Percentiles rank a stretch among this genome's conserved stretches.
Conservation (phyloP, 2,113 vertebrate genomes). For the Lophius piscatorius region DNA sequence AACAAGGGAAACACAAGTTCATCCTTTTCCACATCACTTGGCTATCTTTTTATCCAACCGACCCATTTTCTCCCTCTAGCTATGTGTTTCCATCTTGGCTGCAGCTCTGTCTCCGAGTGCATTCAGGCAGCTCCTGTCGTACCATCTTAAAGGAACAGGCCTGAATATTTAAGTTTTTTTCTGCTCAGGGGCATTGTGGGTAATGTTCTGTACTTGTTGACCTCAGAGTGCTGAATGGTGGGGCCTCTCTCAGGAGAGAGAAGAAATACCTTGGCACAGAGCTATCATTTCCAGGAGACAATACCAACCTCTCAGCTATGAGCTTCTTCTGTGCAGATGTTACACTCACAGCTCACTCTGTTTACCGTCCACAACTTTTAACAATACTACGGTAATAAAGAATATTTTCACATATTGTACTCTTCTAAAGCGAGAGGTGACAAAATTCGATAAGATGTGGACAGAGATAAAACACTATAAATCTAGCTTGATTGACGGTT, state of each 20-base stretch:
- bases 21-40: constrained; percentile 24
- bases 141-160: constrained; percentile 87
- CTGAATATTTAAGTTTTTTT: constrained; percentile 66
- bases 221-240: constrained; percentile 70
- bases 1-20: constrained; percentile 73
- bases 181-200: constrained; percentile 76
- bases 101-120: constrained; percentile 77
- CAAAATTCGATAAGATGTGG: neutral
- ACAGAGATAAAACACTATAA: neutral
- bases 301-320: constrained; percentile 51
- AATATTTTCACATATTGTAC: neutral
- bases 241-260: constrained; percentile 74
- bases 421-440: neutral
- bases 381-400: too few species aligned
- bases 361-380: too few species aligned
- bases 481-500: neutral
- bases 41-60: constrained; percentile 34
- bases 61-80: constrained; percentile 41
- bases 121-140: constrained; percentile 88
- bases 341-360: constrained; percentile 6
- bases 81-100: constrained; percentile 70
- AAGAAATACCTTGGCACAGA: constrained; percentile 74
- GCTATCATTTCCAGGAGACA: constrained; percentile 67
- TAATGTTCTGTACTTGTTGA: constrained; percentile 81
- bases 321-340: constrained; percentile 54